A percentile compares a stretch with the other conserved stretches of the same genome.
Conservation (phyloP, 2,113 vertebrate species). For the Beaufortia kweichowensis region DNA sequence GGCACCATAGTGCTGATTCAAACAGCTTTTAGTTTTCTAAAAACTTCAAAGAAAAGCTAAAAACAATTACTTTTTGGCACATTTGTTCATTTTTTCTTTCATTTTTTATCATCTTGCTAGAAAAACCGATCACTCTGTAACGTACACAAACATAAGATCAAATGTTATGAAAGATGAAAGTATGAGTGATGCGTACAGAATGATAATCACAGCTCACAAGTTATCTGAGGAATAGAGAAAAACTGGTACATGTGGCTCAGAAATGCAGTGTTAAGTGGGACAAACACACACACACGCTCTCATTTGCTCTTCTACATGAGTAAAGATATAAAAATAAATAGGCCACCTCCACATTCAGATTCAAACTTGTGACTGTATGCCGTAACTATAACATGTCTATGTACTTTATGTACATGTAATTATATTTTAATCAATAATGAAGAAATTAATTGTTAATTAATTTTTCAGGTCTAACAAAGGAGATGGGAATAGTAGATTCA, state of each 20-base stretch:
- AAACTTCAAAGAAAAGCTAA: slow-evolving; percentile 74
- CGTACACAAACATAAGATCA: slow-evolving; percentile 63
- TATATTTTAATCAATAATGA: too few relatives aligned
- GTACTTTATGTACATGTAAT: too few relatives aligned
- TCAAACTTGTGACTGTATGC: not conserved
- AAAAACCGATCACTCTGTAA: slow-evolving; percentile 61
- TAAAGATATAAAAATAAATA: not conserved
- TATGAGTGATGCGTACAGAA: slow-evolving; percentile 33
- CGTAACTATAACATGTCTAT: not conserved
- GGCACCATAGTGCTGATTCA: slow-evolving; percentile 79
- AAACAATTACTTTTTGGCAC: slow-evolving; percentile 79
- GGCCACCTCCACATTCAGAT: not conserved
- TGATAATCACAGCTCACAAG: slow-evolving; percentile 17
- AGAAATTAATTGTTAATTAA: not conserved
- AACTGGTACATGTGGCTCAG: slow-evolving; percentile 26
- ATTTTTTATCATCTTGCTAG: slow-evolving; percentile 57
- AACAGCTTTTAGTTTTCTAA: slow-evolving; percentile 73
- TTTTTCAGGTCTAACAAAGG: slow-evolving; percentile 1
- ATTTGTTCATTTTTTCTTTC: slow-evolving; percentile 67
- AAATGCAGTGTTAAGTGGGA: slow-evolving; percentile 23
- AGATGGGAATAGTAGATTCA: not conserved
- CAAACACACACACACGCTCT: not conserved
- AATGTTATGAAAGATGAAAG: slow-evolving; percentile 72
- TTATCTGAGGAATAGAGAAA: not conserved
- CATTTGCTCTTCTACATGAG: not conserved